Base-by-base conservation (phyloP, 2,888 invertebrate genomes). In the Drosophila ustulata region DNA sequence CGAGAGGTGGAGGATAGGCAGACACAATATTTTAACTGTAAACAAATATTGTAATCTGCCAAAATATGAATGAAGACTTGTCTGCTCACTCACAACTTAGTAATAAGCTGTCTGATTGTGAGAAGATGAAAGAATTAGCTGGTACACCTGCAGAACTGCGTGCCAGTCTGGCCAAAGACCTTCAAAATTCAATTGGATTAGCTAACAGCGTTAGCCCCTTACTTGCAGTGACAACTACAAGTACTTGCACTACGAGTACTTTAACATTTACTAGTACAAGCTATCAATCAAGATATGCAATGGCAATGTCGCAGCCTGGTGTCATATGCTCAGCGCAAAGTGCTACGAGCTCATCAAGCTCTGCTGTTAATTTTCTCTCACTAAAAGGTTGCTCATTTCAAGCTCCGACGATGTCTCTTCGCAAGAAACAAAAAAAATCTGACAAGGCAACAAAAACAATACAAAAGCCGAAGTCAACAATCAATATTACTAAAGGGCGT, bases 121-220 rank as follows among this genome's bases (percentile, higher is more conserved):
- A 30, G 26, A 53, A 6, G 53, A 53, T 53, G 43, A 53, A 18
- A 13, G 30, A 4, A 53, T 18, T 53, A 25, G 53, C 53, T 43
- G 43, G 43, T 30, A 18, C 30, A 43, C 28, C 43, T 28, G 53
- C 43, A 32, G 30, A 30, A 28, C 30, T 53, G 41, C 43, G 30
- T 39, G 52, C 52, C 39, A 41, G 39, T 13, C 2, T 52, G 23
- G 39, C 39, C 13, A 41, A 52, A 26, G 28, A 28, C 11, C 7
- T 52, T 7, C 7, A 52, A 3, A 52, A 37, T 8, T 25, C 52
- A 28, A 13, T 37, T 51, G 51, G 18, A 39, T 13, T 8, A 6
- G n/a, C 26, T 9, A 52, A 39, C 39, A 7, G 8, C 26, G 26
- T 9, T 52, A 55, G 43, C 43, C 13, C 32, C 43, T 1, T 55